Evolutionary conservation across 2,888 invertebrate genomes (phyloP).

Genomic region (Lymantria dispar): DNA sequence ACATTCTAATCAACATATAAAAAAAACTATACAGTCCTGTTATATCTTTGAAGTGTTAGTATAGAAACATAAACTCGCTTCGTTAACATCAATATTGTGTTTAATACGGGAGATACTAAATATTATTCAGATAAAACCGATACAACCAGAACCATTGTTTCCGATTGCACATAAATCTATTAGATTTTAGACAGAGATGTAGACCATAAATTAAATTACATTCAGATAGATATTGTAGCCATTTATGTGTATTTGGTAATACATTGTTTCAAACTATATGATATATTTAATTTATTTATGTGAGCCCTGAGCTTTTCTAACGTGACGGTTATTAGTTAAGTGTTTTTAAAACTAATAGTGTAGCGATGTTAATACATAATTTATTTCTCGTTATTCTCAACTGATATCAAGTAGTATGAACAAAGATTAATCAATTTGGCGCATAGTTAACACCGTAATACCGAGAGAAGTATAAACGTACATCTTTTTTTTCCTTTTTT

Average conservation of each 20-base stretch:
- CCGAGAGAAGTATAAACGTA: no score
- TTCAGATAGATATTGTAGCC: slow-evolving; percentile 7
- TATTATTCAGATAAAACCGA: slow-evolving; percentile 2
- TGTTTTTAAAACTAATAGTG: no score
- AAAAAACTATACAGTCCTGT: slow-evolving; percentile 9
- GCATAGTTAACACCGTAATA: no score
- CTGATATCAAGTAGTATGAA: no score
- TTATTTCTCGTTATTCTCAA: no score
- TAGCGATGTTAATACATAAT: no score
- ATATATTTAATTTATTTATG: no score
- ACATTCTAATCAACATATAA: no score
- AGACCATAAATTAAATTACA: slow-evolving; percentile 4
- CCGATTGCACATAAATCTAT: slow-evolving; percentile 6
- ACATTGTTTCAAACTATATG: neutral
- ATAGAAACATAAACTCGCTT: slow-evolving; percentile 50
- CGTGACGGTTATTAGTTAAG: no score
- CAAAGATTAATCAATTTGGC: no score
- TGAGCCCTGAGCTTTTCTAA: no score
- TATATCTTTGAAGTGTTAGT: slow-evolving; percentile 59
- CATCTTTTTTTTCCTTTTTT: no score
- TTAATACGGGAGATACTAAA: slow-evolving; percentile 14
- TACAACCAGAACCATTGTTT: neutral
- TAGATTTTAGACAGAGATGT: slow-evolving; percentile 4
- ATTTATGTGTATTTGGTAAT: neutral
- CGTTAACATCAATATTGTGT: slow-evolving; percentile 44